Percentiles rank a stretch among this genome's conserved stretches.
phyloP scores from a whole-genome alignment of 1,140 invertebrate genomes.

The Conopomorpha cramerella region DNA sequence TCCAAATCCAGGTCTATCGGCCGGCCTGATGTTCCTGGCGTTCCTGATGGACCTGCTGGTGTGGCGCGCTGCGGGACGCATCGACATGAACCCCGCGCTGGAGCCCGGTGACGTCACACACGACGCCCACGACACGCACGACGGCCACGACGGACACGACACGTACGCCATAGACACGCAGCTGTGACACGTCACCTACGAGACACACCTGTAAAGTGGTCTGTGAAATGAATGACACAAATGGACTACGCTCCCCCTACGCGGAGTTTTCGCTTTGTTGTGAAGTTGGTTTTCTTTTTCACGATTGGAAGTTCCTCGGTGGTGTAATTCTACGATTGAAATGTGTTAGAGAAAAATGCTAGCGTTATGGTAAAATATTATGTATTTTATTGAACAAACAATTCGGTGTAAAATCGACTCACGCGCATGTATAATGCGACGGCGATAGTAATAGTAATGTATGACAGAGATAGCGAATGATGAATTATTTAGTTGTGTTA shows the following conservation, averaged over 20 bases:
- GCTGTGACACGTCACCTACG: constrained; percentile 24
- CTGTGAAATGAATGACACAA: neutral
- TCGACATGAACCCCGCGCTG: constrained; percentile 66
- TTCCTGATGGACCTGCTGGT: constrained; percentile 83
- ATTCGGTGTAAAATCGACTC: no score
- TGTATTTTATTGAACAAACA: no score
- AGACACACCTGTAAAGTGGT: constrained; percentile 19
- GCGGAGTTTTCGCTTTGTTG: neutral
- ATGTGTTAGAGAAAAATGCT: no score
- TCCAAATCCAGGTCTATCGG: constrained; percentile 78
- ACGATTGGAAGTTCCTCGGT: neutral
- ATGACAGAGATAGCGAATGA: no score
- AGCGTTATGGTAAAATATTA: no score
- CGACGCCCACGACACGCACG: constrained; percentile 5
- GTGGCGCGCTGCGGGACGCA: constrained; percentile 80
- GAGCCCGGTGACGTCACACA: constrained; percentile 10
- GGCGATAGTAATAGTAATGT: no score
- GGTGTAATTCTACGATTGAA: no score
- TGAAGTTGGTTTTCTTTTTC: neutral
- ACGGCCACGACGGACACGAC: constrained; percentile 12
- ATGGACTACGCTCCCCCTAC: neutral
- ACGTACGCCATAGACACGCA: constrained; percentile 23
- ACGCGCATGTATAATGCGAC: no score
- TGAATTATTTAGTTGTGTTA: no score
- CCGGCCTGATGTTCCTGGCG: constrained; percentile 77